Evolutionary conservation across 2,888 invertebrate genomes (phyloP).

Genomic region (Shargacucullia verbasci): DNA sequence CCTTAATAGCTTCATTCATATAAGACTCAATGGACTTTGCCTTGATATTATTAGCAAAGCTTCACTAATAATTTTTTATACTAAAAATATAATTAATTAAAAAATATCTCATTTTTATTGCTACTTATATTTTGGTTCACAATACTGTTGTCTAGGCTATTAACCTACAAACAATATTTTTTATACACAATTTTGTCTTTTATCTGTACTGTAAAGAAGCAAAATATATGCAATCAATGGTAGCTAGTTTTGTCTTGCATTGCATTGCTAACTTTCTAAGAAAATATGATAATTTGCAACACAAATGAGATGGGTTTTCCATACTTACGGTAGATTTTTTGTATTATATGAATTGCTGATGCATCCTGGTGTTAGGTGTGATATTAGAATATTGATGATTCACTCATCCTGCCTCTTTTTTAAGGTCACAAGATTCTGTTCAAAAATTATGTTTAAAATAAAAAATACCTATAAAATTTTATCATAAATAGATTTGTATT

Average conservation of each 20-base stretch:
- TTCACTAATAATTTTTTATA: not conserved
- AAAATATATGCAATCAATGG: constrained; percentile 24
- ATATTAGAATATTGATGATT: too few relatives aligned
- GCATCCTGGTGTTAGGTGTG: too few relatives aligned
- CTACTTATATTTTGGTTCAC: constrained; percentile 7
- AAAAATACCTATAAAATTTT: too few relatives aligned
- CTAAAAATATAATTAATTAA: constrained; percentile 12
- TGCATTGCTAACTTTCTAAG: constrained; percentile 48
- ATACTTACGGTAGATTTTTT: constrained; percentile 32
- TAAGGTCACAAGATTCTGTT: too few relatives aligned
- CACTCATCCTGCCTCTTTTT: too few relatives aligned
- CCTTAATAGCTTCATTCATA: too few relatives aligned
- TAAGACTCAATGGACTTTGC: not conserved
- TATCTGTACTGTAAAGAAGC: constrained; percentile 2
- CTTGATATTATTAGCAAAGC: not conserved
- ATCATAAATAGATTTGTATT: too few relatives aligned
- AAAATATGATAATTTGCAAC: constrained; percentile 47
- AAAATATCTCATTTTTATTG: constrained; percentile 6
- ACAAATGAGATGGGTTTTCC: constrained; percentile 48
- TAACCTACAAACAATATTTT: constrained; percentile 26
- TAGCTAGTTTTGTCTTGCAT: constrained; percentile 19
- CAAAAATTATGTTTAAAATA: too few relatives aligned
- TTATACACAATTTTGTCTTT: not conserved
- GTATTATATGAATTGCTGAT: constrained; percentile 22
- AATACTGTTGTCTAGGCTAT: constrained; percentile 7